phyloP scores from a whole-genome alignment of 2,113 vertebrate species.

The cat (Felis catus) region F.catus_Fca126_mat1.0 CM031413.1:71190001-71190500 shows the following conservation, averaged over 20 bases:
- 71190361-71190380: neutral
- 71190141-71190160: neutral
- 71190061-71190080: neutral
- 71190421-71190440: neutral
- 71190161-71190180: neutral
- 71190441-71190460: neutral
- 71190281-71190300: neutral
- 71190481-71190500: neutral
- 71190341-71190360: neutral
- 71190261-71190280: neutral
- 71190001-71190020: rapidly evolving
- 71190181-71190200: neutral
- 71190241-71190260: neutral
- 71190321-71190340: neutral
- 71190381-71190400: neutral
- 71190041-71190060: neutral
- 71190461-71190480: neutral
- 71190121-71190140: neutral
- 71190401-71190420: neutral
- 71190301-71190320: neutral
- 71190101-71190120: neutral
- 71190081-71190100: neutral
- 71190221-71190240: neutral
- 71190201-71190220: neutral
- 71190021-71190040: neutral